These are phyloP conservation scores for Eriosoma lanigerum DNA, from an alignment of 1,140 invertebrate genomes.

Conservation along the genomic window DNA sequence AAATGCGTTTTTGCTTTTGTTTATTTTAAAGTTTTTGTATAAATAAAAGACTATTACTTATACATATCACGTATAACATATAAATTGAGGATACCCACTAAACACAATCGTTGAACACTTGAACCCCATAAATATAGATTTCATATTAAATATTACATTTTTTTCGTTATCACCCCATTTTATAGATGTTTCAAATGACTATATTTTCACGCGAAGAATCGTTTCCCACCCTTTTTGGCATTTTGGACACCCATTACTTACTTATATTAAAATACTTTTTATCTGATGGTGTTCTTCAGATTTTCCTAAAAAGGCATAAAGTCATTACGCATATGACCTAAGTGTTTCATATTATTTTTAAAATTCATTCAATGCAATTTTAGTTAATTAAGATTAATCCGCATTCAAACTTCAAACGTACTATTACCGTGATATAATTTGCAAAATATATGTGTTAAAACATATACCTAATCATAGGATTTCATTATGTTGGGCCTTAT, in stretches of 20 bases:
- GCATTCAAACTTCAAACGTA: no score
- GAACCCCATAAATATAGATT: slow-evolving; percentile 36
- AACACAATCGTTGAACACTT: slow-evolving; percentile 20
- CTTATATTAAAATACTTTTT: neutral
- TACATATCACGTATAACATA: slow-evolving; percentile 14
- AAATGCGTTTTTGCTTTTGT: neutral
- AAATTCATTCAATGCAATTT: neutral
- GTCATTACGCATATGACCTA: neutral
- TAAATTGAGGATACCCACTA: slow-evolving; percentile 8
- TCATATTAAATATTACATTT: slow-evolving; percentile 34
- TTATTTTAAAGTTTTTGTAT: neutral
- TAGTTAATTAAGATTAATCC: no score
- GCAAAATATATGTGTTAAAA: no score
- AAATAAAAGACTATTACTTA: slow-evolving; percentile 6
- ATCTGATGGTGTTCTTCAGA: no score
- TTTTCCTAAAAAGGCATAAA: neutral
- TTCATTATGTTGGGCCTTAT: no score
- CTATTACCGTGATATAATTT: no score
- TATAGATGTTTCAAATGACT: neutral
- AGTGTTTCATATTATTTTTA: neutral
- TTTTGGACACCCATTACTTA: neutral
- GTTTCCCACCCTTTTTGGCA: slow-evolving; percentile 3
- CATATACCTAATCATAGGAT: no score
- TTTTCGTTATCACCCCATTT: slow-evolving; percentile 4
- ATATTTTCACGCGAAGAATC: neutral